Conservation (phyloP, 2,888 invertebrate genomes). For the Chrysotoxum bicinctum region DNA sequence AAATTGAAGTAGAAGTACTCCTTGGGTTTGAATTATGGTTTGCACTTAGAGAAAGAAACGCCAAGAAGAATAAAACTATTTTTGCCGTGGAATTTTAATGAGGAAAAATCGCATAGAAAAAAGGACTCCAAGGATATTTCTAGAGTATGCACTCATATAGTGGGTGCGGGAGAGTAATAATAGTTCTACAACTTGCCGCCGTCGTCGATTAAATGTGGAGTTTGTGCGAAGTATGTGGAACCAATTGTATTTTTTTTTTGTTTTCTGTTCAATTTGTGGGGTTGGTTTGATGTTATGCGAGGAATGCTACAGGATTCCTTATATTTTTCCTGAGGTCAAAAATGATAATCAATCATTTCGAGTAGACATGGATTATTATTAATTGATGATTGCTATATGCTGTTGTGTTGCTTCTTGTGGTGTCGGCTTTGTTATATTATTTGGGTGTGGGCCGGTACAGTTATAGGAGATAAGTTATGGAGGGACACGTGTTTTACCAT, state of each 20-base stretch:
- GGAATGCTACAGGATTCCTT: constrained; percentile 5
- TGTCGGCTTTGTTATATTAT: background rate
- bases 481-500: constrained; percentile 66
- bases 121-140: constrained; percentile 33
- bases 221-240: constrained; percentile 39
- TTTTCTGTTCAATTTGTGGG: background rate
- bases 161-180: background rate
- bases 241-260: constrained; percentile 34
- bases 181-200: background rate
- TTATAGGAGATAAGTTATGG: constrained; percentile 38
- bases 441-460: constrained; percentile 20
- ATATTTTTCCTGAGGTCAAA: constrained; percentile 36
- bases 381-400: constrained; percentile 62
- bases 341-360: constrained; percentile 69
- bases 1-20: constrained; percentile 44
- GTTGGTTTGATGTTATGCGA: background rate
- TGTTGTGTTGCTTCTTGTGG: constrained; percentile 39
- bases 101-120: constrained; percentile 52
- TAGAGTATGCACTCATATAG: background rate
- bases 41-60: constrained; percentile 38
- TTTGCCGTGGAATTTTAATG: constrained; percentile 60
- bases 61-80: constrained; percentile 37
- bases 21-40: constrained; percentile 42
- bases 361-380: constrained; percentile 65
- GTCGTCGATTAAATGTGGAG: background rate